Evolutionary conservation across 2,113 vertebrate genomes (phyloP).

Genomic region (Eptesicus fuscus): DNA sequence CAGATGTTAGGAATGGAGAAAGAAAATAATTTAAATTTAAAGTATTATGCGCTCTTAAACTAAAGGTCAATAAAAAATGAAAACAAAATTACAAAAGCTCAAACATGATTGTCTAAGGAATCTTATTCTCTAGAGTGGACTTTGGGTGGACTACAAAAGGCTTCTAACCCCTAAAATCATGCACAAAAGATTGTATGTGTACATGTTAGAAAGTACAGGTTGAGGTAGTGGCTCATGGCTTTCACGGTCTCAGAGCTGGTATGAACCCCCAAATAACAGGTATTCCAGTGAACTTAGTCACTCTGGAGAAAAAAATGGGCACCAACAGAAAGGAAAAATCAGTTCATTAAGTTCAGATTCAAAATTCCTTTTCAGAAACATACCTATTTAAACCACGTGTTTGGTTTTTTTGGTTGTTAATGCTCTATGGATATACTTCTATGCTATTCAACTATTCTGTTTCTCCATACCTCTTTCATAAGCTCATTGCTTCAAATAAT

Average conservation of each 20-base stretch:
- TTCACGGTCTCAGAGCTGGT: not conserved
- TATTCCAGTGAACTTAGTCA: not conserved
- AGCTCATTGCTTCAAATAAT: not conserved
- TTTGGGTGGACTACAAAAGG: not conserved
- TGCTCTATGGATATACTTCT: not conserved
- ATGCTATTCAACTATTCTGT: not conserved
- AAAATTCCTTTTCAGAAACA: not conserved
- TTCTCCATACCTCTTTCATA: not conserved
- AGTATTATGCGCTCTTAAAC: not conserved
- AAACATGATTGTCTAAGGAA: not conserved
- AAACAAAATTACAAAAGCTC: not conserved
- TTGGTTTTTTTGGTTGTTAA: not conserved
- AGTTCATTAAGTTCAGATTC: not conserved
- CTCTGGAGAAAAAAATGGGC: not conserved
- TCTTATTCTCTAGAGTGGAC: not conserved
- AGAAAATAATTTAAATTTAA: constrained; percentile 23
- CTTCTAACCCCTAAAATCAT: not conserved
- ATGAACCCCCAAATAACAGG: not conserved
- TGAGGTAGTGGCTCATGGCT: not conserved
- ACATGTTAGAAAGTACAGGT: not conserved
- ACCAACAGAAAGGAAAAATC: not conserved
- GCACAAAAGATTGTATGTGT: not conserved
- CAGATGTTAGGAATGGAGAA: not conserved
- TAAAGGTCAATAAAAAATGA: not conserved
- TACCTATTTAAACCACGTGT: not conserved